These are phyloP conservation scores for Caenorhabditis sulstoni DNA, from an alignment of 2,888 invertebrate species.

Conservation along the genomic window DNA sequence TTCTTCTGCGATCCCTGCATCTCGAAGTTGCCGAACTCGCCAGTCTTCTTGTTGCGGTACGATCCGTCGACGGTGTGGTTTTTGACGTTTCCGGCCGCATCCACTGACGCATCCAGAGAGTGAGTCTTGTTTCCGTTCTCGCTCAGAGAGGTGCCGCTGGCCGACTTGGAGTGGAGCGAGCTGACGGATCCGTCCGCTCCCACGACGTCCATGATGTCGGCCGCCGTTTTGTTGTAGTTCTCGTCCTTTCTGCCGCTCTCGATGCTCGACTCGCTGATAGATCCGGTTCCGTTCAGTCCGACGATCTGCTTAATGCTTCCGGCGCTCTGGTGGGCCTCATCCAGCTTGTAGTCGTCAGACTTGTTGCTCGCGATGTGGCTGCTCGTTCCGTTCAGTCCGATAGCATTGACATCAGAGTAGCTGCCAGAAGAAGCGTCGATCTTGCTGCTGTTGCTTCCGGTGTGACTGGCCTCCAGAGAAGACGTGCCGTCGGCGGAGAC, in stretches of 20 bases:
- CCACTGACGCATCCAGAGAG: conserved; percentile 15
- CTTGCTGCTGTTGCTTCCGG: conserved; percentile 42
- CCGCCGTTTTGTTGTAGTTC: conserved; percentile 41
- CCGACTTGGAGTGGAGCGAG: conserved; percentile 9
- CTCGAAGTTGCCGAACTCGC: conserved; percentile 36
- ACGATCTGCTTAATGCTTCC: conserved; percentile 31
- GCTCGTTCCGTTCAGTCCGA: conserved; percentile 33
- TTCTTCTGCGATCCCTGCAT: conserved; percentile 11
- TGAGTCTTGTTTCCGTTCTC: conserved; percentile 32
- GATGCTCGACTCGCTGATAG: conserved; percentile 26
- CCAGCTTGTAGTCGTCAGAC: conserved; percentile 34
- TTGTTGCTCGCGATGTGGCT: conserved; percentile 32
- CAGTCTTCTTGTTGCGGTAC: conserved; percentile 46
- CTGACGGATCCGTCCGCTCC: conserved; percentile 20
- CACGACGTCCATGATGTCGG: conserved; percentile 11
- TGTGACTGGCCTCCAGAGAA: conserved; percentile 31
- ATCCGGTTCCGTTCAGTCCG: conserved; percentile 37
- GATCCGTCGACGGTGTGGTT: conserved; percentile 28
- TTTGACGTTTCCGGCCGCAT: conserved; percentile 38
- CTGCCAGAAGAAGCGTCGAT: conserved; percentile 26
- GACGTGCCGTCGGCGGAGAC: conserved; percentile 44
- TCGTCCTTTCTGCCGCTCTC: conserved; percentile 54
- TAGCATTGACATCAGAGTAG: conserved; percentile 16
- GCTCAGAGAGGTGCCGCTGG: conserved; percentile 35
- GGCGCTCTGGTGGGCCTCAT: conserved; percentile 50